These are phyloP conservation scores for Petrocephalus zakoni DNA, from an alignment of 2,113 vertebrate species.

Conservation along the genomic window DNA sequence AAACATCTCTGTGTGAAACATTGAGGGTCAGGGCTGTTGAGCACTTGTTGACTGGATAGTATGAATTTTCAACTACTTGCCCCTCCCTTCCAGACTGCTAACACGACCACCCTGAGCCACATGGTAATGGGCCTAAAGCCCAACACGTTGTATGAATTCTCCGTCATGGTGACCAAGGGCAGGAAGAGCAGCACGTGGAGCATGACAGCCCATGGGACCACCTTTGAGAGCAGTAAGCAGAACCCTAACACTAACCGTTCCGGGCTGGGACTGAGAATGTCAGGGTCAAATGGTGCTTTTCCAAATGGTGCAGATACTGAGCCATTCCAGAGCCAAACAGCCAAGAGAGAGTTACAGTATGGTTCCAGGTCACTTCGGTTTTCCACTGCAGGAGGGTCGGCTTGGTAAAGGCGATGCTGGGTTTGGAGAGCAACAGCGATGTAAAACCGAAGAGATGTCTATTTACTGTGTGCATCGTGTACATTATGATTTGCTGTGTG, in stretches of 20 bases:
- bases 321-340: background rate
- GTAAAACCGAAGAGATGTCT: background rate
- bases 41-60: background rate
- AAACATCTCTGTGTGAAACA: background rate
- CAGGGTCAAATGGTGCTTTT: background rate
- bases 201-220: slow-evolving; percentile 96
- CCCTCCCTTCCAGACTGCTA: slow-evolving; percentile 71
- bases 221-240: slow-evolving; percentile 82
- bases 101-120: slow-evolving; percentile 85
- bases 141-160: slow-evolving; percentile 97
- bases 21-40: background rate
- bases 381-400: background rate
- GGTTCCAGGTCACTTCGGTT: background rate
- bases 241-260: background rate
- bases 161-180: slow-evolving; percentile 95
- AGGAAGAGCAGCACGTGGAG: slow-evolving; percentile 91
- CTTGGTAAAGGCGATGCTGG: background rate
- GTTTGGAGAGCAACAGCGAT: background rate
- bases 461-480: background rate
- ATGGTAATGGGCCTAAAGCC: slow-evolving; percentile 86
- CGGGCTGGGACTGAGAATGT: background rate
- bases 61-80: background rate
- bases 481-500: background rate
- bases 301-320: background rate
- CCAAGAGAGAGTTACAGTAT: background rate